Evolutionary conservation across 2,113 vertebrate species (phyloP).

Genomic region (Hemiscyllium ocellatum): DNA sequence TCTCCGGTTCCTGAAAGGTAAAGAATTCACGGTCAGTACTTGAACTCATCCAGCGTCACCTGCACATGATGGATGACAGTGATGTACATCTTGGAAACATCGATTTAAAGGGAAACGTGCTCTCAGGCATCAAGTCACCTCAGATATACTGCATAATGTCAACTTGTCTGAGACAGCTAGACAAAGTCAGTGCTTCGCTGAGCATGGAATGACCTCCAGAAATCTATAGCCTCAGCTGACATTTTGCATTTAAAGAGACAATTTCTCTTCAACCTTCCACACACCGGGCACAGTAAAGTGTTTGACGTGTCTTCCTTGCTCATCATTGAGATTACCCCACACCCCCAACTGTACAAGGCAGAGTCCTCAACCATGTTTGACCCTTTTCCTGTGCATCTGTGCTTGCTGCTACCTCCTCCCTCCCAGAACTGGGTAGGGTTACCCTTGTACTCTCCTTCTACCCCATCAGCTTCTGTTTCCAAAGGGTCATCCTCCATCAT

Average conservation of each 20-base stretch:
- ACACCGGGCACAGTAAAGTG: too few relatives aligned
- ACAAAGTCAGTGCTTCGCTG: background rate
- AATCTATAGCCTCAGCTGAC: background rate
- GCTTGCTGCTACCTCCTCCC: too few relatives aligned
- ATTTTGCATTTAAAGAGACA: background rate
- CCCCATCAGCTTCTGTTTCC: too few relatives aligned
- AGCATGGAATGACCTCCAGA: background rate
- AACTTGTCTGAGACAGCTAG: background rate
- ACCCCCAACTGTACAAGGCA: too few relatives aligned
- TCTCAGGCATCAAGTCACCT: background rate
- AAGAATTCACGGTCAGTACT: background rate
- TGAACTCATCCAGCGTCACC: background rate
- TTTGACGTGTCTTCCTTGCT: background rate
- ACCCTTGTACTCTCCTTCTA: too few relatives aligned
- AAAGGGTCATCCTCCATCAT: too few relatives aligned
- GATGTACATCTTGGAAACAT: background rate
- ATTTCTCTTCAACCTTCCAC: too few relatives aligned
- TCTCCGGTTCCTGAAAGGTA: conserved; percentile 23
- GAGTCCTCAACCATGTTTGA: too few relatives aligned
- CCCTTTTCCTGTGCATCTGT: too few relatives aligned
- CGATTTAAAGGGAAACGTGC: background rate
- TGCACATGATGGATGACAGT: background rate
- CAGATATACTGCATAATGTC: background rate
- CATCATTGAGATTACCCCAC: too few relatives aligned
- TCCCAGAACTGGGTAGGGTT: too few relatives aligned